Evolutionary conservation across 2,888 invertebrate species (phyloP), one percentile per base, ranked within the genome.

Genomic region (Corythucha ciliata): DNA sequence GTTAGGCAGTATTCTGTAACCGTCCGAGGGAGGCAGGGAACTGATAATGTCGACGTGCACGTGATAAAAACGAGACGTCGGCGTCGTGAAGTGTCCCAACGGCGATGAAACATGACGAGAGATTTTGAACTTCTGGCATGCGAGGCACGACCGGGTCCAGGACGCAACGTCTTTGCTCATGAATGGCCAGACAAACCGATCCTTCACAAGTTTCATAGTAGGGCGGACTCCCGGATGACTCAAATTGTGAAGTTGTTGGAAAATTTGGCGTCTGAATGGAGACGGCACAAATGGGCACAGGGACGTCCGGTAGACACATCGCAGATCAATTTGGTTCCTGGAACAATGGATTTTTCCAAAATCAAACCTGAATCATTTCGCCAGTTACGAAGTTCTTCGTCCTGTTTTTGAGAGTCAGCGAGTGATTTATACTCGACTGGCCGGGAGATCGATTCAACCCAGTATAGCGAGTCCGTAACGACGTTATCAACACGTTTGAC

Each of bases 21-120:
- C 65, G 10, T 60, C 27, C 1, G 61, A 62, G 2, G 49, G 6
- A 16, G 68, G 66, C 8, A 70, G 53, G 0, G 69, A 69, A 2
- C 69, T 68, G 1, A 72, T 63, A 5, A 72, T 58, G 57, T 72
- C 69, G 3, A 71, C 60, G 57, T 71, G 68, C 4, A 70, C 60
- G 51, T 69, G 67, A 3, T 60, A 53, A 57, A 71, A 69, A 12
- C 66, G 57, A 6, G 42, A 49, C n/a, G 16, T 16, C n/a, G 33
- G 7, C 44, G 59, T 25, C 8, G 42, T 14, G 40, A 62, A 62
- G 33, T 41, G 48, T 20, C 54, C 57, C n/a, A 61, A 49, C 18
- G 59, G 57, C 1, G 60, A 42, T 4, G 25, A 27, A 12, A 57
- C 60, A 55, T 66, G 65, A 4, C 63, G 53, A 2, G 57, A 45